Evolutionary conservation across 2,797 vertebrate genomes (phyloP).

Genomic region (Scleropages formosus): DNA sequence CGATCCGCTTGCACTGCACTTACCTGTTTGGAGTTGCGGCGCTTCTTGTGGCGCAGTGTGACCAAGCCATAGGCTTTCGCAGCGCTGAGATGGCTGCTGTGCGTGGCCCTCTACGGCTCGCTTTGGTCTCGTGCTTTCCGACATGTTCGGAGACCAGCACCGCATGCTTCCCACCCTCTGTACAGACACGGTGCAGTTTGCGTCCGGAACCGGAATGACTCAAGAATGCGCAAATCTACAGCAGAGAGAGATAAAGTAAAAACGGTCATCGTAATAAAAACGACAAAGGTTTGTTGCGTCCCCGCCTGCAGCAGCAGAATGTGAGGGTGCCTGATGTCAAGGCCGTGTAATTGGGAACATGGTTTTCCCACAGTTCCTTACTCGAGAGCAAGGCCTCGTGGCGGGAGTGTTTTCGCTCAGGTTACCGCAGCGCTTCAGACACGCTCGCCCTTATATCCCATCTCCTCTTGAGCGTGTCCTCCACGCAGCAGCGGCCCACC

Average conservation of each 20-base stretch:
- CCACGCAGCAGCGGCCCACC: conserved; percentile 29
- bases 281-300: neutral
- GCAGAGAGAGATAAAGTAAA: neutral
- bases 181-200: neutral
- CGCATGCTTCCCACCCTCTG: neutral
- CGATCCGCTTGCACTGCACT: conserved; percentile 55
- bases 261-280: neutral
- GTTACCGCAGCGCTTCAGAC: conserved; percentile 35
- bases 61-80: neutral
- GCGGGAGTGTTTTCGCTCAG: conserved; percentile 24
- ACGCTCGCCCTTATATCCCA: conserved; percentile 41
- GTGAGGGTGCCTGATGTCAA: neutral
- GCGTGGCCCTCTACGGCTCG: neutral
- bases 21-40: neutral
- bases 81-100: neutral
- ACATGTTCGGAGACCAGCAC: too few relatives aligned
- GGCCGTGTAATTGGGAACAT: conserved; percentile 11
- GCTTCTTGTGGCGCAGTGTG: neutral
- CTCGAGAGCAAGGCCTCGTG: neutral
- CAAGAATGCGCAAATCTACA: too few relatives aligned
- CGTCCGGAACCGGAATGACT: too few relatives aligned
- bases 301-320: neutral
- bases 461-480: conserved; percentile 29
- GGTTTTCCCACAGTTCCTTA: neutral
- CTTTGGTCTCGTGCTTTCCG: neutral